Evolutionary conservation across 2,888 invertebrate genomes (phyloP).

Genomic region (Stenotaenia linearis): DNA sequence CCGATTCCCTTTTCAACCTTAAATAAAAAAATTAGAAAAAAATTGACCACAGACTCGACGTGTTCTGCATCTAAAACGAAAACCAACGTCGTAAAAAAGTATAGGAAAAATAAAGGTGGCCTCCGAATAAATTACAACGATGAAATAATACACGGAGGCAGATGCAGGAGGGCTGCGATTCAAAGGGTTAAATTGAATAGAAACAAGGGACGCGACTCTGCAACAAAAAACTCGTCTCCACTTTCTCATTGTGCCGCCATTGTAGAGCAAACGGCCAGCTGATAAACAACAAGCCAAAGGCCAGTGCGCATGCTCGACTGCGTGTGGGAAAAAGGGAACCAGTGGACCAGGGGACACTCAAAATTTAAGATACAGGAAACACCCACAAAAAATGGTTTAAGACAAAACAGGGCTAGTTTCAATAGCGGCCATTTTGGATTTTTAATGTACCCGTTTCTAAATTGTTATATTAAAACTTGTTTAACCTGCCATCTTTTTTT

Average conservation of each 20-base stretch:
- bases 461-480: background rate
- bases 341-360: conserved; percentile 19
- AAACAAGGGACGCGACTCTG: conserved; percentile 11
- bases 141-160: conserved; percentile 16
- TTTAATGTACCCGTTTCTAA: background rate
- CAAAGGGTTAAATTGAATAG: conserved; percentile 26
- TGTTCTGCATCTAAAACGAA: background rate
- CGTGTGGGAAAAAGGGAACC: conserved; percentile 17
- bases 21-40: background rate
- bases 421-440: background rate
- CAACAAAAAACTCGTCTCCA: conserved; percentile 3
- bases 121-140: conserved; percentile 21
- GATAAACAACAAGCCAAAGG: conserved; percentile 10
- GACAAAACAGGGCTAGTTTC: background rate
- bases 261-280: conserved; percentile 18
- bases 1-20: background rate
- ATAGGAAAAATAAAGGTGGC: background rate
- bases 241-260: background rate
- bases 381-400: conserved; percentile 13
- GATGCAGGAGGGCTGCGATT: conserved; percentile 3
- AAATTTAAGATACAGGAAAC: conserved; percentile 26
- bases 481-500: background rate
- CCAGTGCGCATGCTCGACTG: background rate
- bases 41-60: background rate
- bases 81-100: background rate